phyloP scores from a whole-genome alignment of 2,113 vertebrate genomes.

The Piprites chloris region DNA sequence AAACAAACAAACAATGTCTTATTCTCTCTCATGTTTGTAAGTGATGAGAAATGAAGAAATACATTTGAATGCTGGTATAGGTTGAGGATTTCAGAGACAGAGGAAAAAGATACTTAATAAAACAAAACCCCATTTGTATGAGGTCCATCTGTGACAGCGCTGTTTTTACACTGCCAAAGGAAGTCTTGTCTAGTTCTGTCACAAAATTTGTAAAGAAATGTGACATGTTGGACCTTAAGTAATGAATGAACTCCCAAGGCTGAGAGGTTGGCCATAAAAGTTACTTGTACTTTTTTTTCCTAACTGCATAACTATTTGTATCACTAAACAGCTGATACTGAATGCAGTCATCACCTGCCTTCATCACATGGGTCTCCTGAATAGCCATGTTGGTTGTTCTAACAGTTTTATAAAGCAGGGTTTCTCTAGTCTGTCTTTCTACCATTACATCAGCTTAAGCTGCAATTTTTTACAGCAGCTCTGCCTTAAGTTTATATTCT shows the following conservation, averaged over 20 bases:
- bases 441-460: not conserved
- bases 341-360: not conserved
- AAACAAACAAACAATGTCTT: constrained; percentile 39
- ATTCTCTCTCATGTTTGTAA: not conserved
- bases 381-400: not conserved
- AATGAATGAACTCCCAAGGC: fast-evolving
- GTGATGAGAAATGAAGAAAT: not conserved
- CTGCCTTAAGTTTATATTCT: not conserved
- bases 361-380: not conserved
- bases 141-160: not conserved
- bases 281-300: not conserved
- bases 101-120: not conserved
- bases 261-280: not conserved
- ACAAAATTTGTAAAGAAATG: not conserved
- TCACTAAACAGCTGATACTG: not conserved
- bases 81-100: not conserved
- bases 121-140: not conserved
- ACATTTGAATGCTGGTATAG: not conserved
- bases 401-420: not conserved
- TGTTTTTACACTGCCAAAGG: not conserved
- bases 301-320: not conserved
- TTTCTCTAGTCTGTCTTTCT: not conserved
- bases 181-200: not conserved
- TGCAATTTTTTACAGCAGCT: not conserved
- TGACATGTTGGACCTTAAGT: not conserved